Evolutionary conservation across 2,888 invertebrate genomes (phyloP).

Genomic region (Pseudoips prasinana): DNA sequence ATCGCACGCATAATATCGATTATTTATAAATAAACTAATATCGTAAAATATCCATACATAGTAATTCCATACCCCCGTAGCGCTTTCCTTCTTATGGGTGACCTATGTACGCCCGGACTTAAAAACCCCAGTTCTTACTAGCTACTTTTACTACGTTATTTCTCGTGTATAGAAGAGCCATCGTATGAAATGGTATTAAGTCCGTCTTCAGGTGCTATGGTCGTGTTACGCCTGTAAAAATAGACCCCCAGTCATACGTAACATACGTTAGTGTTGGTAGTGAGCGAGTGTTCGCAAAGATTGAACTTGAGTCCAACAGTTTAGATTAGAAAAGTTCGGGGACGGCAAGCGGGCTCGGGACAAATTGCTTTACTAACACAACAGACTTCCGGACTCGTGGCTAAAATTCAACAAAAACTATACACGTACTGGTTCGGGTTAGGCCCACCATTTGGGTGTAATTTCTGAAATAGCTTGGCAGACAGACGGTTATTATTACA

Average conservation of each 20-base stretch:
- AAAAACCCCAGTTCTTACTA: too few relatives aligned
- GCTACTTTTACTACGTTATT: too few relatives aligned
- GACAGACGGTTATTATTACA: conserved; percentile 17
- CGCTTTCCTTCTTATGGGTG: too few relatives aligned
- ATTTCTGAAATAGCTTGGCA: conserved; percentile 29
- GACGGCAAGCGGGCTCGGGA: conserved; percentile 50
- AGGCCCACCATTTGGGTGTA: conserved; percentile 17
- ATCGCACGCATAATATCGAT: too few relatives aligned
- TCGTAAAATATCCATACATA: too few relatives aligned
- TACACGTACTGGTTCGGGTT: conserved; percentile 34
- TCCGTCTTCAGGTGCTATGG: too few relatives aligned
- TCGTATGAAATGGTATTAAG: too few relatives aligned
- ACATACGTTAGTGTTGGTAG: conserved; percentile 22
- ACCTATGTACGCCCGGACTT: too few relatives aligned
- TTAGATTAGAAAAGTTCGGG: conserved; percentile 79
- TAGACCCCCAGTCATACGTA: conserved; percentile 4
- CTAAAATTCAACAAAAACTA: conserved; percentile 57
- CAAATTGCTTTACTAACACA: conserved; percentile 78
- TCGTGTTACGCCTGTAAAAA: too few relatives aligned
- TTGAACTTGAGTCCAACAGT: conserved; percentile 64
- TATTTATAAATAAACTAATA: too few relatives aligned
- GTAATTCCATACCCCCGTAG: too few relatives aligned
- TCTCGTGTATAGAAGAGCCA: too few relatives aligned
- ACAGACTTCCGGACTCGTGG: conserved; percentile 61
- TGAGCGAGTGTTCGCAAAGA: conserved; percentile 55